Conservation (phyloP, 2,888 invertebrate species). For the Galeruca laticollis region DNA sequence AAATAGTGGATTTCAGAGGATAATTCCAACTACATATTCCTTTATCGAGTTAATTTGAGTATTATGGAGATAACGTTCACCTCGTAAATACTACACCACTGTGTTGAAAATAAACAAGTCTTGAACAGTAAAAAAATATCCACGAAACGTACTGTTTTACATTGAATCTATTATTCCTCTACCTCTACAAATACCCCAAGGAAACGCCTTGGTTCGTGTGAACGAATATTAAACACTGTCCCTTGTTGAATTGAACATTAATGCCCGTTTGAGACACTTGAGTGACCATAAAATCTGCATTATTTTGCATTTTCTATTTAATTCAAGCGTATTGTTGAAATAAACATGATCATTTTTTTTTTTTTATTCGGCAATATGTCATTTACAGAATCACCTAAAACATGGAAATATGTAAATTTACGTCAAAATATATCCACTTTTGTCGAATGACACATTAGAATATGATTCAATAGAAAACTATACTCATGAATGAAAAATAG, state of each 20-base stretch:
- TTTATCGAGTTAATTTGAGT: too few relatives aligned
- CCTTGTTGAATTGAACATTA: slow-evolving; percentile 20
- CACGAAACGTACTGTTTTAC: too few relatives aligned
- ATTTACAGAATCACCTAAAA: slow-evolving; percentile 10
- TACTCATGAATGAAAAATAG: neutral
- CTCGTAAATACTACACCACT: too few relatives aligned
- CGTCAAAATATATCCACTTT: neutral
- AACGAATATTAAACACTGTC: neutral
- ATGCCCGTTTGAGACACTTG: slow-evolving; percentile 24
- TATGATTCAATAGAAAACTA: neutral
- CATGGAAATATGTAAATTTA: slow-evolving; percentile 2
- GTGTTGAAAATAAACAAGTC: neutral
- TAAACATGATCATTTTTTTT: slow-evolving; percentile 16
- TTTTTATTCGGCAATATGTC: slow-evolving; percentile 15
- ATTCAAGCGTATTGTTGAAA: slow-evolving; percentile 23
- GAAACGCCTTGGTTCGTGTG: neutral
- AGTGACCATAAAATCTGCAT: slow-evolving; percentile 28
- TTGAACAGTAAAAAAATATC: neutral
- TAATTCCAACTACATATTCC: too few relatives aligned
- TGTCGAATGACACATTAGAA: neutral
- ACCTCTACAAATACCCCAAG: neutral
- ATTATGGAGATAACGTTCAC: too few relatives aligned
- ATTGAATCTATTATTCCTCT: neutral
- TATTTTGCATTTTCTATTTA: slow-evolving; percentile 30
- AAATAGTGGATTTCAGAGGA: too few relatives aligned